Conservation (phyloP, 2,113 vertebrate species). For the Rhizomys pruinosus region DNA sequence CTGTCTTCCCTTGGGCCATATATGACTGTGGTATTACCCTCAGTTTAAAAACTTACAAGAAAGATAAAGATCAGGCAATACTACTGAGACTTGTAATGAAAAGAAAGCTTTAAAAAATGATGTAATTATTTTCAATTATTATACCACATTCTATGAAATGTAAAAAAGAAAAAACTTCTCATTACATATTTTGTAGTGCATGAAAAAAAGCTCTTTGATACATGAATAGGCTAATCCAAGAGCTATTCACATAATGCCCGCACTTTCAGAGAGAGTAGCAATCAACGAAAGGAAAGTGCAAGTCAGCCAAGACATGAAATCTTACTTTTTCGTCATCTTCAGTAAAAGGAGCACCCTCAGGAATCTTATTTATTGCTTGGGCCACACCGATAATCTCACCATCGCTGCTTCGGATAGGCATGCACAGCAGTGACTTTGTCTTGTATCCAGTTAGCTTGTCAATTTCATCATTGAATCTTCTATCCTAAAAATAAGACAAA, state of each 20-base stretch:
- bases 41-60: constrained; percentile 55
- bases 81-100: constrained; percentile 30
- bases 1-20: constrained; percentile 6
- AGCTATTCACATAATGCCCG: constrained; percentile 52
- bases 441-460: constrained; percentile 99
- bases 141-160: constrained; percentile 42
- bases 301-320: constrained; percentile 39
- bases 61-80: constrained; percentile 60
- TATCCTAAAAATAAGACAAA: constrained; percentile 90
- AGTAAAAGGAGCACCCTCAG: constrained; percentile 93
- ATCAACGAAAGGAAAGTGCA: constrained; percentile 7
- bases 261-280: constrained; percentile 54
- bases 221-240: constrained; percentile 62
- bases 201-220: constrained; percentile 55
- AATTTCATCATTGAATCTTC: constrained; percentile 98
- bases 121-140: constrained; percentile 65
- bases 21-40: not conserved
- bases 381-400: constrained; percentile 97
- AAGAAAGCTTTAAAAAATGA: constrained; percentile 50
- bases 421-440: constrained; percentile 97
- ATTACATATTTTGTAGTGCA: constrained; percentile 31
- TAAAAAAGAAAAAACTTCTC: constrained; percentile 14
- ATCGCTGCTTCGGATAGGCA: constrained; percentile 97
- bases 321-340: constrained; percentile 98
- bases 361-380: constrained; percentile 98